Evolutionary conservation across 92 coral and sea anemone genomes (phyloP), one percentile per base, ranked within the genome.

Genomic region (Palythoa grandis): DNA sequence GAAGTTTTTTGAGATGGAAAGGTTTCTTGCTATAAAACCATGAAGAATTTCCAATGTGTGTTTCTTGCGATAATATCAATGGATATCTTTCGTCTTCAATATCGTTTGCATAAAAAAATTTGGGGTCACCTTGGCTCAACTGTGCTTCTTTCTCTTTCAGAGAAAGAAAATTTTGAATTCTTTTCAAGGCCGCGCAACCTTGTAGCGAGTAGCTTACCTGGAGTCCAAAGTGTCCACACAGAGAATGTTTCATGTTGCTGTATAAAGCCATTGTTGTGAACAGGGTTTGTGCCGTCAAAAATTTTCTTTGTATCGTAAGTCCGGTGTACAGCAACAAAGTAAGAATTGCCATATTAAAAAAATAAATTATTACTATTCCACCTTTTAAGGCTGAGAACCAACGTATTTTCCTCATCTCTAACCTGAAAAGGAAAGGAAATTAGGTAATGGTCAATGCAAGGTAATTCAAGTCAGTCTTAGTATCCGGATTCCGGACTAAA

Each of bases 171-270:
- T 61, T 70, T 79, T 91, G 91, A 54, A 88, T 77, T 84, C 93
- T 71, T 52, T 88, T 88, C 25, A 91, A 24, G 11, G 91, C 79
- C 7, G 93, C 89, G 7, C 82, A 40, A 24, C 89, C 89, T 56
- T 91, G 91, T 17, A 89, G 85, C 9, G 86, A 79, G 68, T 87
- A 76, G 65, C 89, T 87, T 38, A 90, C 86, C 3, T 90, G 91
- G 57, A 87, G 89, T 9, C 91, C 93, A 76, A 91, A 87, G 48
- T 91, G 89, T 70, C 89, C 93, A 79, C 93, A 91, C 48, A 91
- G 87, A 2, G 93, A 87, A 38, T 87, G 91, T 19, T 90, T 80
- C 13, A 91, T 87, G 4, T 89, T 83, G 25, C 93, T 91, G 73
- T 87, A 87, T 8, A 91, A 78, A 3, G 91, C 93, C 25, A 91